phyloP scores from a whole-genome alignment of 2,888 invertebrate species.

The Oxyteleia sp. region DNA sequence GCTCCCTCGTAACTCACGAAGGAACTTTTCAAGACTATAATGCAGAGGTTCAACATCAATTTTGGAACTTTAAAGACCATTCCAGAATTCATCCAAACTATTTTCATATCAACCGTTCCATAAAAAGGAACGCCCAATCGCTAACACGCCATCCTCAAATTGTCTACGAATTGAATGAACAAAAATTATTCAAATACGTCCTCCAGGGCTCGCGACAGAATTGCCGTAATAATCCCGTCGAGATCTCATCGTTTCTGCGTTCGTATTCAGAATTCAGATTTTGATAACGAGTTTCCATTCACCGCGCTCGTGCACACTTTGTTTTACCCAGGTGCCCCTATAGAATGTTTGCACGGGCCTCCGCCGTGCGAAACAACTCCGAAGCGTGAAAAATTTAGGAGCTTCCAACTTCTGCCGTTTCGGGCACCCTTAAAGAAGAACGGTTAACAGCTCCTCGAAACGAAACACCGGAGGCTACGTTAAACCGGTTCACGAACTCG shows the following conservation, averaged over 20 bases:
- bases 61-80: conserved; percentile 9
- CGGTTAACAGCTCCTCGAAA: conserved; percentile 62
- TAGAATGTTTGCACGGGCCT: conserved; percentile 79
- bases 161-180: conserved; percentile 28
- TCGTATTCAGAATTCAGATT: conserved; percentile 69
- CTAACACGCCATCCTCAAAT: neutral
- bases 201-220: neutral
- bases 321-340: conserved; percentile 61
- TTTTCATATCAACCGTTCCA: conserved; percentile 5
- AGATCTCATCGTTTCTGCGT: conserved; percentile 43
- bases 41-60: conserved; percentile 17
- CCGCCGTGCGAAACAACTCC: conserved; percentile 75
- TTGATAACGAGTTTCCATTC: conserved; percentile 75
- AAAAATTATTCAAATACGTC: conserved; percentile 38
- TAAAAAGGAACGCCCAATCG: neutral
- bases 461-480: conserved; percentile 56
- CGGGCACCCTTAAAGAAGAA: conserved; percentile 66
- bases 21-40: conserved; percentile 21
- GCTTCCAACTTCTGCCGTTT: conserved; percentile 69
- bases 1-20: conserved; percentile 15
- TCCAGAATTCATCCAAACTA: neutral
- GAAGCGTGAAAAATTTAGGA: conserved; percentile 79
- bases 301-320: conserved; percentile 61
- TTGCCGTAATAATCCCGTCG: conserved; percentile 34
- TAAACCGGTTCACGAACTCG: conserved; percentile 60